Conservation (phyloP, 2,888 invertebrate species). For the Opisthograptis luteolata region DNA sequence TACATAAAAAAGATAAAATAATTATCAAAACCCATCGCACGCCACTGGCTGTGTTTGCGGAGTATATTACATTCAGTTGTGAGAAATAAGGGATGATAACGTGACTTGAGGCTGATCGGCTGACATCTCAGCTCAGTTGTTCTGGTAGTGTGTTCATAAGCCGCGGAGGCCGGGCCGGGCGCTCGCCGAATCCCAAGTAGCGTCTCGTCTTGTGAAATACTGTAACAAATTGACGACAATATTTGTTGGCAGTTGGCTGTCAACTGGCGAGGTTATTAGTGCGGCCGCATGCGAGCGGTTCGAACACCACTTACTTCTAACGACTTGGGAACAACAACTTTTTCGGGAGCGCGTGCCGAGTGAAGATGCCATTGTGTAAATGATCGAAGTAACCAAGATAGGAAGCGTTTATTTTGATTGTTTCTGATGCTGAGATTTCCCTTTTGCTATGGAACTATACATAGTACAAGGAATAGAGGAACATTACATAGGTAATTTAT, state of each 20-base stretch:
- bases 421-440: conserved; percentile 12
- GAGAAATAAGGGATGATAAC: conserved; percentile 61
- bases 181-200: conserved; percentile 75
- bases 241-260: conserved; percentile 74
- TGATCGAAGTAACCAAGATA: conserved; percentile 19
- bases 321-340: conserved; percentile 33
- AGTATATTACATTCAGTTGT: conserved; percentile 56
- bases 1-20: too few species aligned
- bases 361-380: conserved; percentile 19
- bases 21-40: too few species aligned
- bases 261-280: conserved; percentile 68
- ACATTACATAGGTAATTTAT: neutral
- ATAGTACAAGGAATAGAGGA: neutral
- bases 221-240: conserved; percentile 80
- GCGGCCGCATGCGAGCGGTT: conserved; percentile 47
- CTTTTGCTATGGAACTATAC: conserved; percentile 3
- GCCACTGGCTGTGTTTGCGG: neutral
- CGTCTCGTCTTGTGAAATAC: conserved; percentile 53
- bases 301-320: conserved; percentile 34
- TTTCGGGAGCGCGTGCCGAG: conserved; percentile 24
- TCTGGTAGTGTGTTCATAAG: conserved; percentile 76
- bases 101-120: conserved; percentile 72
- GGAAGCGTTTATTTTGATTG: conserved; percentile 17
- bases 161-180: conserved; percentile 57
- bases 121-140: conserved; percentile 79